Percentiles rank a stretch among this genome's conserved stretches.
Evolutionary conservation across 1,140 invertebrate species (phyloP).

Genomic region (Drosophila obscura): DNA sequence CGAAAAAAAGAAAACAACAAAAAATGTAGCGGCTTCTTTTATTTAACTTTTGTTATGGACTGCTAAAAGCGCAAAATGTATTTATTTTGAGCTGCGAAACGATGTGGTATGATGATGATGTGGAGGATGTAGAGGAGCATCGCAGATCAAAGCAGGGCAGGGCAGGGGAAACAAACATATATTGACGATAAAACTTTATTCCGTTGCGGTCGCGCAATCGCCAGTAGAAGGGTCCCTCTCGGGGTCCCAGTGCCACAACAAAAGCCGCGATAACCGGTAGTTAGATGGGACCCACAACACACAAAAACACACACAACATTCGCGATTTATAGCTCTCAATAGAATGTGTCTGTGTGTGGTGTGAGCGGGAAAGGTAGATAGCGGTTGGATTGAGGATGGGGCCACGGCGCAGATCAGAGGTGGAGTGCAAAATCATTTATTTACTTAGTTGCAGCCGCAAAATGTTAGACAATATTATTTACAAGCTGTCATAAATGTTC

Average conservation of each 20-base stretch:
- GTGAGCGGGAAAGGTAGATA: background rate
- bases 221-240: no score
- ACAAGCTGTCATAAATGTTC: slow-evolving; percentile 40
- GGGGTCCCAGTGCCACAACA: slow-evolving; percentile 4
- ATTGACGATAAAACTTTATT: slow-evolving; percentile 1
- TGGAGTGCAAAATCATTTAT: slow-evolving; percentile 12
- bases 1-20: background rate
- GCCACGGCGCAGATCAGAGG: slow-evolving; percentile 3
- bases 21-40: slow-evolving; percentile 4
- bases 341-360: slow-evolving; percentile 13
- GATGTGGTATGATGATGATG: no score
- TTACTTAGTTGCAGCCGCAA: slow-evolving; percentile 40
- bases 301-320: background rate
- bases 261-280: slow-evolving; percentile 60
- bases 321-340: slow-evolving; percentile 42
- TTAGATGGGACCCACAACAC: slow-evolving; percentile 8
- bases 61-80: slow-evolving; percentile 24
- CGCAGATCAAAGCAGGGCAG: no score
- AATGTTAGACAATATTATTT: slow-evolving; percentile 38
- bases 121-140: no score
- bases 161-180: no score
- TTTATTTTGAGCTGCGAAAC: background rate
- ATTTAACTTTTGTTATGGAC: slow-evolving; percentile 13
- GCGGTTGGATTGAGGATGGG: background rate
- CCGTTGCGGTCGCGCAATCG: no score